Evolutionary conservation across 1,140 invertebrate genomes (phyloP), one percentile per base, ranked within the genome.

Genomic region (Philopotamus ludificatus): DNA sequence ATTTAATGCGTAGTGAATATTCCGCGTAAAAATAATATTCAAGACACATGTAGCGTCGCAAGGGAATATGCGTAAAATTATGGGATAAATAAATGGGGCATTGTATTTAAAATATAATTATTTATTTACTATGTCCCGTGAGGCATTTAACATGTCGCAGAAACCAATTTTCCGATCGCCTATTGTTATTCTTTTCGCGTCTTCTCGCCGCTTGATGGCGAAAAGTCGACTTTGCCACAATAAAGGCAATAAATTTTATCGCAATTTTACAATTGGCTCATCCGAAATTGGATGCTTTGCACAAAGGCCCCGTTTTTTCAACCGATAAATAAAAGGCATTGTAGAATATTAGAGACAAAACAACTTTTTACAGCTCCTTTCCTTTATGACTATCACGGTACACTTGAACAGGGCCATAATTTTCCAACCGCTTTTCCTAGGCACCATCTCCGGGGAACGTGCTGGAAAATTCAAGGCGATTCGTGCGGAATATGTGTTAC

Each of bases 361-460:
- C 44, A 22, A 16, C 42, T 16, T 22, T n/a, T 60, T 39, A n/a
- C 10, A 60, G 44, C 55, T 49, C 21, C 47, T 60, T 60, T 16
- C 22, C 57, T 60, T 60, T 60, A 60, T 25, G 57, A 41, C 4
- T 16, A 22, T 25, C 15, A 47, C 57, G 42, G 15, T 7, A 12
- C 10, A 60, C 57, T 41, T 57, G 26, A 42, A 60, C 57, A 60
- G 47, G 47, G 57, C 57, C 57, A 47, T 60, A 60, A 60, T 60
- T 60, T 60, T 60, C 42, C 18, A 28, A n/a, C 18, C 7, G 57
- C 26, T 47, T 60, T 60, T 60, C 57, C 41, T 3, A 58, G n/a
- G 55, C 18, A 39, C 25, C 23, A n/a, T 9, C 55, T 44, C 41
- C n/a, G 1, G 41, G 8, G 20, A 22, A 10, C 1, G 16, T 39